Evolutionary conservation across 2,888 invertebrate species (phyloP), one percentile per base, ranked within the genome.

Genomic region (Sesamia inferens): DNA sequence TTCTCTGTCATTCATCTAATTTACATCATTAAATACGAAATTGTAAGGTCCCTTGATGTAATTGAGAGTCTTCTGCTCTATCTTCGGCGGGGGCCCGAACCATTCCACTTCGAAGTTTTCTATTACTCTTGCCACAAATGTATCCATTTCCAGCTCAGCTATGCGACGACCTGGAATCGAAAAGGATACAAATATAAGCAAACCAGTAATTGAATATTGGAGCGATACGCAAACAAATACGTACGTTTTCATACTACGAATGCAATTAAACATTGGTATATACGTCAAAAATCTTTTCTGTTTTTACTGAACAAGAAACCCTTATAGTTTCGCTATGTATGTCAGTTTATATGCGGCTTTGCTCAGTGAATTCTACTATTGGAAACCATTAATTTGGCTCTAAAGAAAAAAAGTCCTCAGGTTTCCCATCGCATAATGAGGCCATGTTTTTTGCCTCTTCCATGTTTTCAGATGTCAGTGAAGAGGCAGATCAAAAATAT

Each of bases 101-200:
- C 93, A 94, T 54, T 90, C 90, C 11, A 94, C 85, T 51, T 88
- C 74, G 78, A 94, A 93, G 75, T 90, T 90, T 74, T 92, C 88
- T 24, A 93, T 83, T 24, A 93, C 44, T 48, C 90, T 94, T 6
- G 94, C 86, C 14, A 95, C 76, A 55, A 96, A 92, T 14, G 92
- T 93, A 83, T 96, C 94, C 82, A 97, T 91, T 86, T 97, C 97
- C 75, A 97, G 92, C 82, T 97, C 97, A 0, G 97, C 97, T 83
- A 97, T 96, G 79, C 97, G 92, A 79, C 97, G 95, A 54, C 97
- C 97, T 92, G 81, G 0, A 79, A 78, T 67, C 0, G 5, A 79
- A 57, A 59, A 1, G n/a, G 19, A 14, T 44, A 14, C 13, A 14
- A 58, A 48, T n/a, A n/a, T 44, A 7, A n/a, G 39, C 19, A 13